phyloP scores from a whole-genome alignment of 2,888 invertebrate genomes.

The Drosophila colorata region DNA sequence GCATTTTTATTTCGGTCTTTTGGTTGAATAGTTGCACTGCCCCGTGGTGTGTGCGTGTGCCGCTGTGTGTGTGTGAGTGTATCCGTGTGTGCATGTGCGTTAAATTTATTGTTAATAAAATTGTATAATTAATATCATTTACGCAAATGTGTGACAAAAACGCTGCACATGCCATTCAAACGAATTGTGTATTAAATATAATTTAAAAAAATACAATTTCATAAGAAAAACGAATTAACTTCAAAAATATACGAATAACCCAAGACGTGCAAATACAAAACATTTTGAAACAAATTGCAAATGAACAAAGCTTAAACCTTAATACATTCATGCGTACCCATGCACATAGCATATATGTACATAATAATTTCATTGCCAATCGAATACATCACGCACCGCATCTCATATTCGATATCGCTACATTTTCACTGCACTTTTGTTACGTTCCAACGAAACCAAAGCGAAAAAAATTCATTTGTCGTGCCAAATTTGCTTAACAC shows the following conservation, averaged over 20 bases:
- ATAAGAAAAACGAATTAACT: background rate
- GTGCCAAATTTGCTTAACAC: constrained; percentile 57
- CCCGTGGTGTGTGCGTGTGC: constrained; percentile 58
- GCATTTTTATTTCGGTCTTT: constrained; percentile 81
- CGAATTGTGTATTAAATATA: constrained; percentile 15
- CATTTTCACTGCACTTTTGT: constrained; percentile 51
- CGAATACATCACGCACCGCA: constrained; percentile 62
- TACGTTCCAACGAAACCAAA: constrained; percentile 40
- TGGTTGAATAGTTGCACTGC: constrained; percentile 81
- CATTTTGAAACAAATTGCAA: constrained; percentile 7
- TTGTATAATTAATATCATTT: constrained; percentile 31
- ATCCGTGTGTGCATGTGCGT: constrained; percentile 8
- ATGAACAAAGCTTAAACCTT: background rate
- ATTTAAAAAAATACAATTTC: background rate
- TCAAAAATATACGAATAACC: background rate
- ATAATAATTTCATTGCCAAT: constrained; percentile 44
- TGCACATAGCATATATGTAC: background rate
- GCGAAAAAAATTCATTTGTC: constrained; percentile 64
- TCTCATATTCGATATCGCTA: constrained; percentile 56
- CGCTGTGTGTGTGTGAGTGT: constrained; percentile 27
- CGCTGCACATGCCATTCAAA: constrained; percentile 29
- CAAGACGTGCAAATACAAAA: constrained; percentile 16
- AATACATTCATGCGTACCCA: too few species aligned
- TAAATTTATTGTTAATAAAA: constrained; percentile 56
- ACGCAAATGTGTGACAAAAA: constrained; percentile 41